A percentile compares a stretch with the other conserved stretches of the same genome.
phyloP scores from a whole-genome alignment of 2,113 vertebrate species.

The Laticauda colubrina region DNA sequence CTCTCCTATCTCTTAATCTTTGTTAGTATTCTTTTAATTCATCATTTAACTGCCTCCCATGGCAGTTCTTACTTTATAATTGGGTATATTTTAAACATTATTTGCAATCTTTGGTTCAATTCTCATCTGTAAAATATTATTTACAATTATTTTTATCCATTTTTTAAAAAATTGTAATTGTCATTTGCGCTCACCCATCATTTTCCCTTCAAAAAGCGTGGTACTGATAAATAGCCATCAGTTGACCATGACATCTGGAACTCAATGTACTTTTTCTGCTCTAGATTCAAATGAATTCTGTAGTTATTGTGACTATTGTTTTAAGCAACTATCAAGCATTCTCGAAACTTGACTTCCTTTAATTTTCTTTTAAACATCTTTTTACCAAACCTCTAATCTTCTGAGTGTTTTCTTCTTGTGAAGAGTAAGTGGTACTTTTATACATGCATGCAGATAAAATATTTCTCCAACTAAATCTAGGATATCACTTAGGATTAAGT shows the following conservation, averaged over 20 bases:
- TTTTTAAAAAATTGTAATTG: not conserved
- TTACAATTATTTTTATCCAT: not conserved
- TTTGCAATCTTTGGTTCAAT: not conserved
- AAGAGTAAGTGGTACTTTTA: too few relatives aligned
- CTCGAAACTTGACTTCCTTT: too few relatives aligned
- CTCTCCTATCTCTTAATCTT: not conserved
- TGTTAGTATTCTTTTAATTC: not conserved
- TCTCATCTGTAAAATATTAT: not conserved
- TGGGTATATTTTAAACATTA: not conserved
- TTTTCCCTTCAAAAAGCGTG: not conserved
- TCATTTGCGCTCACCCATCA: not conserved
- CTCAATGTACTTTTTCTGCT: too few relatives aligned
- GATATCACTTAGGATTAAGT: not conserved
- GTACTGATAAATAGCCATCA: not conserved
- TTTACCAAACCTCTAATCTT: too few relatives aligned
- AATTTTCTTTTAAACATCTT: too few relatives aligned
- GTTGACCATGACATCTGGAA: not conserved
- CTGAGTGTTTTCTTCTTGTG: too few relatives aligned
- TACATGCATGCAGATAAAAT: not conserved
- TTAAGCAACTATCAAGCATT: too few relatives aligned
- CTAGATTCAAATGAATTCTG: too few relatives aligned
- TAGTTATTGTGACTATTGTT: too few relatives aligned
- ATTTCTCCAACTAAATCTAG: not conserved
- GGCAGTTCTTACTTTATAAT: not conserved
- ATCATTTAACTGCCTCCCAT: not conserved